phyloP scores from a whole-genome alignment of 2,113 vertebrate genomes.

The Rhinolophus ferrumequinum region DNA sequence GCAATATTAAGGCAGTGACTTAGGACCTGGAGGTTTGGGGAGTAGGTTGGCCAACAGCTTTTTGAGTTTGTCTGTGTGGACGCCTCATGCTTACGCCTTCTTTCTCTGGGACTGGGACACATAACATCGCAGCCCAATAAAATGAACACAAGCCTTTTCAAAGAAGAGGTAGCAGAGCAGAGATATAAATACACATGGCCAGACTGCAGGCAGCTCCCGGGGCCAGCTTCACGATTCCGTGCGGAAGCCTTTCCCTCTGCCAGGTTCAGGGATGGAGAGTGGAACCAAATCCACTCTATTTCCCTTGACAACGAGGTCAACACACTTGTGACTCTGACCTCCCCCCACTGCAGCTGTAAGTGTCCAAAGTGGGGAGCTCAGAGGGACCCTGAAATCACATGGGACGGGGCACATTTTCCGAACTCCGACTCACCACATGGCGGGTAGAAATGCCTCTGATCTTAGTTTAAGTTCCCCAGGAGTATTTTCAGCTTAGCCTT shows the following conservation, averaged over 20 bases:
- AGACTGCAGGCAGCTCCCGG: background rate
- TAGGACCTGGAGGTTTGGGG: background rate
- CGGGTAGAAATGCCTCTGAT: conserved; percentile 77
- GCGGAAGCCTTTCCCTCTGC: conserved; percentile 75
- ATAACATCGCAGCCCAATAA: background rate
- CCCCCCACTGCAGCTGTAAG: conserved; percentile 75
- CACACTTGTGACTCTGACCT: conserved; percentile 80
- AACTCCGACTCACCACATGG: conserved; percentile 62
- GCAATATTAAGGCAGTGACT: background rate
- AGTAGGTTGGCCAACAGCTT: background rate
- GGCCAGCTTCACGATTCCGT: conserved; percentile 69
- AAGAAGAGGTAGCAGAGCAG: background rate
- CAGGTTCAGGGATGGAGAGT: conserved; percentile 62
- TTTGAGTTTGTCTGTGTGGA: background rate
- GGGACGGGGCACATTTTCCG: conserved; percentile 68
- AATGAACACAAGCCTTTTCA: background rate
- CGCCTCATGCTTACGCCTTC: background rate
- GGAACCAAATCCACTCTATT: conserved; percentile 75
- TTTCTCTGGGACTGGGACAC: background rate
- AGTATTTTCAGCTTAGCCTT: conserved; percentile 69
- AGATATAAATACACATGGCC: background rate
- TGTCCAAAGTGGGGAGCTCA: conserved; percentile 76
- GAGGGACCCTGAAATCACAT: conserved; percentile 72
- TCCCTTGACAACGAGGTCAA: conserved; percentile 82
- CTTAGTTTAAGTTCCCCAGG: conserved; percentile 67